Base-by-base conservation (phyloP, 2,888 invertebrate genomes). In the Aspidiotus destructor region DNA sequence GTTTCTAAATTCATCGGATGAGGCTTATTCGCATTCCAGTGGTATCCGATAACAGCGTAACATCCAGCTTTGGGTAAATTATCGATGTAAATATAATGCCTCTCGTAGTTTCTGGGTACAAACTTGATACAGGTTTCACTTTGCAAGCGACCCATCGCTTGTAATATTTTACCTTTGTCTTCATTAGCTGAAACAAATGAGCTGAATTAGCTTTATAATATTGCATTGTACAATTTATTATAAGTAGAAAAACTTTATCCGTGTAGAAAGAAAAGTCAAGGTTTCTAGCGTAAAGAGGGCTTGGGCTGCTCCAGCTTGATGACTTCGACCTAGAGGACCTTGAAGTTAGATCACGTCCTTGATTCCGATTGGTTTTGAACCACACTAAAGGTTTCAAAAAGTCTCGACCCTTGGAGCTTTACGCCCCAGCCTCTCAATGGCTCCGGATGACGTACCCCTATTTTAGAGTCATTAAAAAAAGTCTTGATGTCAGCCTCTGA, bases 41-140 rank as follows among this genome's bases (percentile, higher is more conserved):
- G 71, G 40, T 72, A 73, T 5, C 75, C 75, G 8, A 74, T 73
- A 72, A 75, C 72, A 1, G 75, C 73, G 60, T 69, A 73, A 70
- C 75, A 75, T 0, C 75, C 75, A 13, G 67, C 63, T 16, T 73
- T 69, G 11, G 52, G 55, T 57, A 70, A 63, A 13, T 70, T 71
- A 13, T 48, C 57, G 1, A 72, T 71, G 7, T 42, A 53, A 28
- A 72, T 42, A 63, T 69, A 71, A n/a, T 62, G 60, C 15, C 58
- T 57, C 62, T 70, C 68, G 13, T 62, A 48, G 13, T 70, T 71
- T 40, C 68, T 70, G 15, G 71, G 71, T 1, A 72, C 70, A 65
- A 74, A 74, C 16, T 70, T 71, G n/a, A 75, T 67, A 55, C 75
- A 75, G 3, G 74, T 73, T 60, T 73, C 72, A 6, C 71, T 72